Evolutionary conservation across 2,797 vertebrate species (phyloP).

Genomic region (Hybognathus amarus): DNA sequence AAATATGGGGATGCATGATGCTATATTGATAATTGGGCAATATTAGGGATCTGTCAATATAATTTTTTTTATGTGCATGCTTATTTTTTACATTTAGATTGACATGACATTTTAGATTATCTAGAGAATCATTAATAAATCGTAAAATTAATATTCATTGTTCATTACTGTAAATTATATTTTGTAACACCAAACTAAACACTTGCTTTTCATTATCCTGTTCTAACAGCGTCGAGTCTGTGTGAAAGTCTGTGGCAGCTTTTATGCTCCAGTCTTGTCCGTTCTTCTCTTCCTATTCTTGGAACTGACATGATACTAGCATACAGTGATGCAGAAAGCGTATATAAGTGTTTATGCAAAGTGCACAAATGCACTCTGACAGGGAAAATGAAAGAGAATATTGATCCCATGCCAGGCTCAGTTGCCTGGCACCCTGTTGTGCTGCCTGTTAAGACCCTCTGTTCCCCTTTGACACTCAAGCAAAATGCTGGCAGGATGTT

Average conservation of each 20-base stretch:
- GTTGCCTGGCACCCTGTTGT: slow-evolving; percentile 72
- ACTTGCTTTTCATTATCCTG: background rate
- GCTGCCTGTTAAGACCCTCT: slow-evolving; percentile 73
- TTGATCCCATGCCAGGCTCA: slow-evolving; percentile 77
- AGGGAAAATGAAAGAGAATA: slow-evolving; percentile 73
- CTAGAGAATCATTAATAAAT: background rate
- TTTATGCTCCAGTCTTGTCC: background rate
- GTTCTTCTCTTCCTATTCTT: background rate
- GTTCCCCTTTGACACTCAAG: slow-evolving; percentile 77
- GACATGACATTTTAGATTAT: background rate
- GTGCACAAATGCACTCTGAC: slow-evolving; percentile 69
- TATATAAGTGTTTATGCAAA: slow-evolving; percentile 37
- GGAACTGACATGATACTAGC: background rate
- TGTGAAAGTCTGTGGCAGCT: background rate
- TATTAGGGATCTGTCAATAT: background rate
- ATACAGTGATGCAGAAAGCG: slow-evolving; percentile 10
- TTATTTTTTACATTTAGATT: background rate
- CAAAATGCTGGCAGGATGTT: slow-evolving; percentile 63
- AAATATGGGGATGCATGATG: background rate
- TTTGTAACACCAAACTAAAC: background rate
- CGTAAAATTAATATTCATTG: background rate
- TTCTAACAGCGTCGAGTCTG: background rate
- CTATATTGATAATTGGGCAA: background rate
- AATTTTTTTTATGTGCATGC: background rate
- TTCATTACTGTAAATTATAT: background rate